These are phyloP conservation scores for Acrobasis suavella DNA, from an alignment of 2,888 invertebrate species.

Conservation along the genomic window DNA sequence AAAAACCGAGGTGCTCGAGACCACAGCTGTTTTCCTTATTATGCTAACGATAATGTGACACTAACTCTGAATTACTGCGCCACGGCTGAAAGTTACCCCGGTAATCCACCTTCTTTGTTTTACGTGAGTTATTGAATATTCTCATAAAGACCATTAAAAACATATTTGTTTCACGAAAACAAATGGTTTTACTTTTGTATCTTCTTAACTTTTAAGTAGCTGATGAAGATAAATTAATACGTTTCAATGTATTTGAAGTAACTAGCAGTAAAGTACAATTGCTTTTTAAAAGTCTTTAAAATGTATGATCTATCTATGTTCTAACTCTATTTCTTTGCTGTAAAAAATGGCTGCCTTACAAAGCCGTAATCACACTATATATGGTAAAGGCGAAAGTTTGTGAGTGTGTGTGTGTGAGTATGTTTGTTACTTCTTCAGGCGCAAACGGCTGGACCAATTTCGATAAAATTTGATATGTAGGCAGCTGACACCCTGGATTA, in stretches of 20 bases:
- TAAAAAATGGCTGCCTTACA: too few species aligned
- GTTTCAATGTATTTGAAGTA: background rate
- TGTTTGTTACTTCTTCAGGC: too few species aligned
- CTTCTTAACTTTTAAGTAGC: constrained; percentile 10
- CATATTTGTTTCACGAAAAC: constrained; percentile 20
- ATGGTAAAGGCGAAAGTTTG: too few species aligned
- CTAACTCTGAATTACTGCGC: constrained; percentile 36
- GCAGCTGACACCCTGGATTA: too few species aligned
- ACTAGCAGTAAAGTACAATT: too few species aligned
- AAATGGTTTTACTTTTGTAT: constrained; percentile 21
- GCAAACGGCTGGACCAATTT: too few species aligned
- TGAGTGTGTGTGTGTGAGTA: too few species aligned
- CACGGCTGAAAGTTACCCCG: constrained; percentile 18
- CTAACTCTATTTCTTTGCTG: too few species aligned
- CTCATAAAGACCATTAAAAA: constrained; percentile 25
- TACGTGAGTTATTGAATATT: constrained; percentile 28
- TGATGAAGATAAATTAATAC: background rate
- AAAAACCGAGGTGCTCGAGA: constrained; percentile 29
- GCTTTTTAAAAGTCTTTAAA: too few species aligned
- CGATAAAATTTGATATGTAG: too few species aligned
- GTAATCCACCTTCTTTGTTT: constrained; percentile 30
- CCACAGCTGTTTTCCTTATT: constrained; percentile 37
- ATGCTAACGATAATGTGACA: constrained; percentile 41
- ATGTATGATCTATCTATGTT: too few species aligned
- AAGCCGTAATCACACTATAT: too few species aligned